phyloP scores from a whole-genome alignment of 2,888 invertebrate species.

The Cynaeus angustus region DNA sequence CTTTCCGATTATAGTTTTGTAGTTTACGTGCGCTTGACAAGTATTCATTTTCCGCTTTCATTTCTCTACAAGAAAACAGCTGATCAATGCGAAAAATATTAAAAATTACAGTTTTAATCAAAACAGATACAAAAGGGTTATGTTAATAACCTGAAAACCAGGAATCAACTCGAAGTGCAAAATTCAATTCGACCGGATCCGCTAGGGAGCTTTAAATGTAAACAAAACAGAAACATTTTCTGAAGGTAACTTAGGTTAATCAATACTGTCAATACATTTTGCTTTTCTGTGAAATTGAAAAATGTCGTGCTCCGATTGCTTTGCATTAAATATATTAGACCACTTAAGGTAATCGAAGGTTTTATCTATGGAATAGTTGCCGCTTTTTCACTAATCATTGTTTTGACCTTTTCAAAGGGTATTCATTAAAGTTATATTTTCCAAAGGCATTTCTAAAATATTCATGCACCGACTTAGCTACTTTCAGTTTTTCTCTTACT shows the following conservation, averaged over 20 bases:
- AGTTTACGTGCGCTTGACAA: too few relatives aligned
- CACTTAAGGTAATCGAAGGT: slow-evolving; percentile 16
- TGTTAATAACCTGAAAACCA: too few relatives aligned
- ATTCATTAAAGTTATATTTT: slow-evolving; percentile 7
- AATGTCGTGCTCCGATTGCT: not conserved
- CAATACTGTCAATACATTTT: slow-evolving; percentile 5
- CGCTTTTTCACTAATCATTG: not conserved
- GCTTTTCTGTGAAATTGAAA: slow-evolving; percentile 2
- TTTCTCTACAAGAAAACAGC: too few relatives aligned
- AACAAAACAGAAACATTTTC: not conserved
- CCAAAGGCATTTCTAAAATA: not conserved
- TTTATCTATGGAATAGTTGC: slow-evolving; percentile 8
- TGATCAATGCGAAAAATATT: too few relatives aligned
- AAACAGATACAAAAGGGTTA: too few relatives aligned
- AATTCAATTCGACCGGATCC: too few relatives aligned
- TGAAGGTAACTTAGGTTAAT: not conserved
- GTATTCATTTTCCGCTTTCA: too few relatives aligned
- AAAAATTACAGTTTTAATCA: too few relatives aligned
- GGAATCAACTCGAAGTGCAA: too few relatives aligned
- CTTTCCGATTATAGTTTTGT: too few relatives aligned
- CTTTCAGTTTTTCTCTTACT: too few relatives aligned
- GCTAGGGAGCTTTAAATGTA: not conserved
- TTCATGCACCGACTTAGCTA: too few relatives aligned
- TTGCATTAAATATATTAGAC: slow-evolving; percentile 11
- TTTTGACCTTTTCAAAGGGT: slow-evolving; percentile 5